Percentiles rank a stretch among this genome's conserved stretches.
phyloP scores from a whole-genome alignment of 2,888 invertebrate species.

The Pachycephus smyrnensis region DNA sequence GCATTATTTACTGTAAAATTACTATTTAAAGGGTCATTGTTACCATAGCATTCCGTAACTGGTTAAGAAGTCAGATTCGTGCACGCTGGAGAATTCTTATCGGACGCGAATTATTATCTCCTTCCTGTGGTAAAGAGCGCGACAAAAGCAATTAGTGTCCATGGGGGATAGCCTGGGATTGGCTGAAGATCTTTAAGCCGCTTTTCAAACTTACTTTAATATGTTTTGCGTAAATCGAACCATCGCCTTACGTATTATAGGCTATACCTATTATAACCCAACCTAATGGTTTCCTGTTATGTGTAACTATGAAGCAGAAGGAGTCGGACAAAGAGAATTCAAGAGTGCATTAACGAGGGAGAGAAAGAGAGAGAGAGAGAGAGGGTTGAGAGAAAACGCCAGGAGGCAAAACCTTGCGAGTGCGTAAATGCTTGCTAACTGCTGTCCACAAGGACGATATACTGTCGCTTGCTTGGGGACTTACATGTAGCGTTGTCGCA shows the following conservation, averaged over 20 bases:
- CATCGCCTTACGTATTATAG: background rate
- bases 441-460: background rate
- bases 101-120: background rate
- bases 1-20: conserved; percentile 29
- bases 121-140: background rate
- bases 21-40: conserved; percentile 30
- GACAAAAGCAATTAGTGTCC: background rate
- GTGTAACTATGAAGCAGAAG: background rate
- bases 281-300: background rate
- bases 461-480: background rate
- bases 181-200: background rate
- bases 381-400: background rate
- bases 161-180: background rate
- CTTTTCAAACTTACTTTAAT: background rate
- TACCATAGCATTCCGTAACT: conserved; percentile 3
- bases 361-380: background rate
- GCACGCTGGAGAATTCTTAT: background rate
- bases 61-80: background rate
- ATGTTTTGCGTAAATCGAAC: background rate
- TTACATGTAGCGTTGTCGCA: background rate
- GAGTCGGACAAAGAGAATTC: background rate
- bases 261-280: background rate
- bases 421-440: background rate
- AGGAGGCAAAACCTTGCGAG: background rate
- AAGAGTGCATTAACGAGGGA: background rate